Percentiles rank a stretch among this genome's conserved stretches.
These are phyloP conservation scores for Campoplex nolae DNA, from an alignment of 2,888 invertebrate species.

Conservation along the genomic window DNA sequence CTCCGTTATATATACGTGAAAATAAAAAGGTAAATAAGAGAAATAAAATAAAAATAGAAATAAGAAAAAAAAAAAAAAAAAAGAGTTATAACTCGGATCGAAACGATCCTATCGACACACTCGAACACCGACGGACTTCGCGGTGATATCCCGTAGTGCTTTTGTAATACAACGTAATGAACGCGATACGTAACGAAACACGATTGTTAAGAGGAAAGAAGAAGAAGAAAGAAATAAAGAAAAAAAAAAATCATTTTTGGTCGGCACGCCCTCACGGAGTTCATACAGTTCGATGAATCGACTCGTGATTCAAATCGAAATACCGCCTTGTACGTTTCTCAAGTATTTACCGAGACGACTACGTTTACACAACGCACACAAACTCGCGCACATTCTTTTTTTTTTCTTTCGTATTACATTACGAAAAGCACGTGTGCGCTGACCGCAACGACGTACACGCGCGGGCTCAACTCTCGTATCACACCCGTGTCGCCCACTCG, in stretches of 20 bases:
- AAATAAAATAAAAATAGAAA: constrained; percentile 9
- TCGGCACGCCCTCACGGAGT: constrained; percentile 49
- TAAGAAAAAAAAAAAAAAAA: not conserved
- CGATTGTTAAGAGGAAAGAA: not conserved
- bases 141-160: constrained; percentile 45
- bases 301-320: constrained; percentile 21
- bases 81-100: not conserved
- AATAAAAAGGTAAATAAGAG: not conserved
- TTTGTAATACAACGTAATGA: constrained; percentile 52
- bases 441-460: constrained; percentile 45
- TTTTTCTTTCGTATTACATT: constrained; percentile 30
- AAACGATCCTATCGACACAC: constrained; percentile 1
- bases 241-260: constrained; percentile 22
- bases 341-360: constrained; percentile 32
- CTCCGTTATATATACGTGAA: not conserved
- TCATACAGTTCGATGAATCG: constrained; percentile 48
- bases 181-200: constrained; percentile 26
- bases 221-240: constrained; percentile 4
- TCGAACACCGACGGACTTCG: constrained; percentile 2
- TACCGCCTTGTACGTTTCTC: constrained; percentile 11
- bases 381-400: not conserved
- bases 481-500: constrained; percentile 39
- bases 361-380: not conserved
- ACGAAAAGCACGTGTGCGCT: constrained; percentile 48
- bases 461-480: constrained; percentile 22